These are phyloP conservation scores for Iselma pallidipennis DNA, from an alignment of 2,888 invertebrate genomes.

Conservation along the genomic window DNA sequence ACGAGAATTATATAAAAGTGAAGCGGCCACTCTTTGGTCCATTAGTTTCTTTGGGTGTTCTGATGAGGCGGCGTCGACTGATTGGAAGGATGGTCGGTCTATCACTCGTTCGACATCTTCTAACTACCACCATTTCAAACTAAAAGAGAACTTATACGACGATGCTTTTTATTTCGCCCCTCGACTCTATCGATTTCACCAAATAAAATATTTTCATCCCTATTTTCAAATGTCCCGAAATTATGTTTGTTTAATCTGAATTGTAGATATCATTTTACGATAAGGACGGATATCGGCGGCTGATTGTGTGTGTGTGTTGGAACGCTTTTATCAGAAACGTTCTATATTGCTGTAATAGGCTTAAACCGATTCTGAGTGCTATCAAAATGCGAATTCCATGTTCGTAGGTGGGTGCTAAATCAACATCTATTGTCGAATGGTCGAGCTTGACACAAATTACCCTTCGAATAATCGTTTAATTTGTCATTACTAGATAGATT, in stretches of 20 bases:
- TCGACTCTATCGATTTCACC: neutral
- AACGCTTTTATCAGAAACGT: constrained; percentile 12
- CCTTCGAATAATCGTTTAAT: neutral
- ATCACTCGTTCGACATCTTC: neutral
- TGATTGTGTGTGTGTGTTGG: constrained; percentile 9
- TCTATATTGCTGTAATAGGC: constrained; percentile 24
- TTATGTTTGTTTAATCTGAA: constrained; percentile 45
- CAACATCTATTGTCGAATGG: constrained; percentile 20
- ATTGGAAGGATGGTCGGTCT: constrained; percentile 12
- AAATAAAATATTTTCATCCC: constrained; percentile 5
- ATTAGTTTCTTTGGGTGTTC: constrained; percentile 43
- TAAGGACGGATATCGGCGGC: constrained; percentile 6
- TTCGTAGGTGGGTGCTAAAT: constrained; percentile 17
- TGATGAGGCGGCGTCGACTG: constrained; percentile 16
- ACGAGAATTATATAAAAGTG: constrained; percentile 28
- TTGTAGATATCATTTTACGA: constrained; percentile 24
- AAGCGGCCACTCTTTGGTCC: constrained; percentile 46
- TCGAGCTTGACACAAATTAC: constrained; percentile 11
- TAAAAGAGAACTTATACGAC: neutral
- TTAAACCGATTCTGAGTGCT: constrained; percentile 19
- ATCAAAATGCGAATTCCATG: constrained; percentile 24
- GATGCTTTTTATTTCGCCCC: neutral
- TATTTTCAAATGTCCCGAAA: constrained; percentile 20
- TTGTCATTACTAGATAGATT: no score
- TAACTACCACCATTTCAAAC: neutral